A percentile compares a stretch with the other conserved stretches of the same genome.
Evolutionary conservation across 2,113 vertebrate species (phyloP).

Genomic region (Hylia prasina): DNA sequence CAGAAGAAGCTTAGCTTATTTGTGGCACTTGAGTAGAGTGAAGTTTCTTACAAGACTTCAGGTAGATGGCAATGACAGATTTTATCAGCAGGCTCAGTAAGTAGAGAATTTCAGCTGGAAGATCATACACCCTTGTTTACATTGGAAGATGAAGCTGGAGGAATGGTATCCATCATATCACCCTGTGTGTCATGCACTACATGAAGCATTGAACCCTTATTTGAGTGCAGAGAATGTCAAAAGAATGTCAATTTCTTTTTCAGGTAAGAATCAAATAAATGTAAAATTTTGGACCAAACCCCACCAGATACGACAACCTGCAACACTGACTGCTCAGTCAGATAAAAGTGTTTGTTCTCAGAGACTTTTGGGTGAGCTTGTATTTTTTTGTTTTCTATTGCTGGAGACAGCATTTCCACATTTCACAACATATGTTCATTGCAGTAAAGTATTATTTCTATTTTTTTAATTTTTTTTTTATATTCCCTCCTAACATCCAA

Average conservation of each 20-base stretch:
- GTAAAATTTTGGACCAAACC: neutral
- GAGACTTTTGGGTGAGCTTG: neutral
- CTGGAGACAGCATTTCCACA: neutral
- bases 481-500: neutral
- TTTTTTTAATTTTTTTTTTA: neutral
- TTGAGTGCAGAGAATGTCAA: neutral
- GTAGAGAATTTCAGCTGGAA: neutral
- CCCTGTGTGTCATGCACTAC: neutral
- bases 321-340: neutral
- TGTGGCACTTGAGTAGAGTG: neutral
- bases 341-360: neutral
- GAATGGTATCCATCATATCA: neutral
- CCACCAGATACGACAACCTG: neutral
- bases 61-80: neutral
- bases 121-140: neutral
- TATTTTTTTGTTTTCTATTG: neutral
- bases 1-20: neutral
- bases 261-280: neutral
- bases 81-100: neutral
- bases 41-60: neutral
- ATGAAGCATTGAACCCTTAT: neutral
- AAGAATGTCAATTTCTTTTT: neutral
- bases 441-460: neutral
- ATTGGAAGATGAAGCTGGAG: neutral
- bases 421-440: neutral